Evolutionary conservation across 92 coral and sea anemone species (phyloP).

Genomic region (Porites rus): DNA sequence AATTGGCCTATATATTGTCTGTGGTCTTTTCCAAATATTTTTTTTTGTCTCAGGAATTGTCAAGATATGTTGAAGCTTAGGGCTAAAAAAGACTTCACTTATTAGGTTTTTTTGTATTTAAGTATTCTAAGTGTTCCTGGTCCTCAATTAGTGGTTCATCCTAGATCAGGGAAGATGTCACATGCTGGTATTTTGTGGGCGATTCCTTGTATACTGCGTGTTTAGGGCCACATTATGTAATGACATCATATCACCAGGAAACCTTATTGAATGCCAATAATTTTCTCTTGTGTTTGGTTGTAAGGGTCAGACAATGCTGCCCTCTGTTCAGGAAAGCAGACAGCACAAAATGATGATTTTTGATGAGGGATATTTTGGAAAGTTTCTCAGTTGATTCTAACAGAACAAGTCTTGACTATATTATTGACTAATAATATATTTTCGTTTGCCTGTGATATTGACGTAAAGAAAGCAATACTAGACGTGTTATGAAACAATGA

Average conservation of each 20-base stretch:
- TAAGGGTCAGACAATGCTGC: not conserved
- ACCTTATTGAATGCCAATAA: not conserved
- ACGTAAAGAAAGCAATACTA: too few relatives aligned
- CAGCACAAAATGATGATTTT: not conserved
- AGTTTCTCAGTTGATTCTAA: not conserved
- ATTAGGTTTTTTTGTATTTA: too few relatives aligned
- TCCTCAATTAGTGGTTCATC: not conserved
- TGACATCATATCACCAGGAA: not conserved
- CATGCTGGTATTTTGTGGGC: not conserved
- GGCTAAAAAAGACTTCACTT: too few relatives aligned
- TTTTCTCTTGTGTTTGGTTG: conserved; percentile 7
- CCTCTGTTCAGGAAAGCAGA: not conserved
- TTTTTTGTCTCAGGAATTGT: too few relatives aligned
- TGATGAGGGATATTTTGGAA: not conserved
- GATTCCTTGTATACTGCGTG: not conserved
- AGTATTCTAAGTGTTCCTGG: not conserved
- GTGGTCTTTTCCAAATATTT: too few relatives aligned
- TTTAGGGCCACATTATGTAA: not conserved
- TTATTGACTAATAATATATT: not conserved
- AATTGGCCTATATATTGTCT: too few relatives aligned
- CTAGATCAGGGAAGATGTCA: not conserved
- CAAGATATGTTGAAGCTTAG: too few relatives aligned
- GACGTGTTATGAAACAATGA: not conserved
- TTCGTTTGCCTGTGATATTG: not conserved
- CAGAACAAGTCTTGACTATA: not conserved